Evolutionary conservation across 2,888 invertebrate genomes (phyloP).

Genomic region (Pristionchus entomophagus): DNA sequence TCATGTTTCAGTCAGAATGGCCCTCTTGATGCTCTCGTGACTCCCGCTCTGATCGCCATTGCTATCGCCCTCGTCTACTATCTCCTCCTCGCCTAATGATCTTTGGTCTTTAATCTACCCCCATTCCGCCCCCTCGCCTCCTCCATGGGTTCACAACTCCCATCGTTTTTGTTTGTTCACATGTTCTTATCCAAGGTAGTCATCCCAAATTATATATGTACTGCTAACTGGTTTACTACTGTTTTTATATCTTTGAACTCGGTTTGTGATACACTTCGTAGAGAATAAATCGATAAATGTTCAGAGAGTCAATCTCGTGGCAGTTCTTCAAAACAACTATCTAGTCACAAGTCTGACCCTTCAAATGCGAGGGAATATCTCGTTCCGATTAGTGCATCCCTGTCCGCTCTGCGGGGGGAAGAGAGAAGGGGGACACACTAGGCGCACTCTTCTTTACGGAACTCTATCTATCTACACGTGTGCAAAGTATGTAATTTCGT

Average conservation of each 20-base stretch:
- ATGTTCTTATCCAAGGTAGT: neutral
- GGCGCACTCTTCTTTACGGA: slow-evolving; percentile 17
- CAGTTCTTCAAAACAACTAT: neutral
- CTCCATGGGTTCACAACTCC: neutral
- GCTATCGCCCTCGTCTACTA: slow-evolving; percentile 71
- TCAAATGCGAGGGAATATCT: slow-evolving; percentile 12
- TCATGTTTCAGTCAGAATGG: slow-evolving; percentile 49
- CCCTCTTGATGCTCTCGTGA: slow-evolving; percentile 57
- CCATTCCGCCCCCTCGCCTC: neutral
- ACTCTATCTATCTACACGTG: slow-evolving; percentile 24
- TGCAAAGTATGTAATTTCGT: neutral
- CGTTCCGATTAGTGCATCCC: neutral
- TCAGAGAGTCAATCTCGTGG: neutral
- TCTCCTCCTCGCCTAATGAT: slow-evolving; percentile 54
- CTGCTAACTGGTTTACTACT: slow-evolving; percentile 13
- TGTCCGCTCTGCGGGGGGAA: neutral
- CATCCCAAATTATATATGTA: neutral
- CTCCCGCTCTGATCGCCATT: slow-evolving; percentile 64
- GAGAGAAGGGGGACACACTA: slow-evolving; percentile 12
- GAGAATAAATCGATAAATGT: slow-evolving; percentile 8
- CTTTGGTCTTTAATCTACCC: neutral
- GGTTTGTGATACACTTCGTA: slow-evolving; percentile 24
- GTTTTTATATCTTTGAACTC: neutral
- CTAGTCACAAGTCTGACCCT: neutral
- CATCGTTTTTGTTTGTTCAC: neutral